Evolutionary conservation across 2,797 vertebrate species (phyloP).

Genomic region (Sebastes umbrosus): DNA sequence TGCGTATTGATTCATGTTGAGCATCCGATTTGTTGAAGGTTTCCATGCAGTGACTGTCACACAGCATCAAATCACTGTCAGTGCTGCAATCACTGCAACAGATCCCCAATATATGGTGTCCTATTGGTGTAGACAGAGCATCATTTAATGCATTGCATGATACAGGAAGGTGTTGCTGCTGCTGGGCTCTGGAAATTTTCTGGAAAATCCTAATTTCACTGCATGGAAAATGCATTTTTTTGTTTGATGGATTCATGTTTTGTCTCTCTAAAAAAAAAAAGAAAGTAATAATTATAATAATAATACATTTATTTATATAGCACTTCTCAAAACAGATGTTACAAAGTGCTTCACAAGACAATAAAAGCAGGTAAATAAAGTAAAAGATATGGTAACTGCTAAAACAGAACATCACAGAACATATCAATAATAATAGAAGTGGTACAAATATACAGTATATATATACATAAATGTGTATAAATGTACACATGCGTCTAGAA

Average conservation of each 20-base stretch:
- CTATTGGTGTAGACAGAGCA: neutral
- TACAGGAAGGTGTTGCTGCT: slow-evolving; percentile 13
- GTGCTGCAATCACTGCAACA: slow-evolving; percentile 28
- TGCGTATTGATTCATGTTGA: slow-evolving; percentile 4
- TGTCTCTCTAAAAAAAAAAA: neutral
- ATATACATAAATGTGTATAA: too few relatives aligned
- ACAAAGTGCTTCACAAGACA: too few relatives aligned
- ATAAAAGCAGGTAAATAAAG: too few relatives aligned
- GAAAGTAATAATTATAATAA: too few relatives aligned
- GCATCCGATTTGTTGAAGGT: slow-evolving; percentile 1
- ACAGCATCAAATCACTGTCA: slow-evolving; percentile 24
- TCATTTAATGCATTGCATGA: neutral
- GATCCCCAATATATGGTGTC: neutral
- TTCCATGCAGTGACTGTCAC: neutral
- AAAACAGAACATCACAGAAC: too few relatives aligned
- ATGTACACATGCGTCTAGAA: too few relatives aligned
- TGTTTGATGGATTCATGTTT: neutral
- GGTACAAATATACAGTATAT: too few relatives aligned
- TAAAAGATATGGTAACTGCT: too few relatives aligned
- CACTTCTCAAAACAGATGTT: too few relatives aligned
- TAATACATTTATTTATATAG: too few relatives aligned
- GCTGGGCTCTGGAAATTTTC: neutral
- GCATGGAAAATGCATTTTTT: neutral
- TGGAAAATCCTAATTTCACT: neutral
- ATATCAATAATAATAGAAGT: too few relatives aligned